These are phyloP conservation scores for Cliona cf. orientalis DNA, from an alignment of 37 sponge, comb jelly and placozoan species.

Conservation along the genomic window DNA sequence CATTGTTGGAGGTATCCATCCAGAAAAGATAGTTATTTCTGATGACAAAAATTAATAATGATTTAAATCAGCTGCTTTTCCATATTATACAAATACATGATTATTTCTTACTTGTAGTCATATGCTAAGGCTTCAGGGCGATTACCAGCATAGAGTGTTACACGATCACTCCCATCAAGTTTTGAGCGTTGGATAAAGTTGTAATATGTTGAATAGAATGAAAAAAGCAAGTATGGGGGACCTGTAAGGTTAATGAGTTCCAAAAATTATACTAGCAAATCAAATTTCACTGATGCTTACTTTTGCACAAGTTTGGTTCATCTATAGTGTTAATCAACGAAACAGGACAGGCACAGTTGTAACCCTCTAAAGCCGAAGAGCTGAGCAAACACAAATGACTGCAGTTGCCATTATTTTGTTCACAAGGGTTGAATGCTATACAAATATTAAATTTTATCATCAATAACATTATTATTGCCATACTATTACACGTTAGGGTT, in stretches of 20 bases:
- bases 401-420: constrained; percentile 46
- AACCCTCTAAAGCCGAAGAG: background rate
- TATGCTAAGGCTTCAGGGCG: constrained; percentile 10
- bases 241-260: background rate
- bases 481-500: no score
- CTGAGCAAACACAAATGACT: constrained; percentile 70
- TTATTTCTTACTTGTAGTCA: constrained; percentile 34
- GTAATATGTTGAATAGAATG: background rate
- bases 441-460: no score
- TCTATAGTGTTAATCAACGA: constrained; percentile 13
- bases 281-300: background rate
- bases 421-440: constrained; percentile 18
- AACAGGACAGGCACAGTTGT: constrained; percentile 55
- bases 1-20: constrained; percentile 5
- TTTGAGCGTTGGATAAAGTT: constrained; percentile 10
- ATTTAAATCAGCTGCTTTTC: background rate
- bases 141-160: constrained; percentile 7
- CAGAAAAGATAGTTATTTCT: background rate
- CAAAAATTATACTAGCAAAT: no score
- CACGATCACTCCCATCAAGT: constrained; percentile 17
- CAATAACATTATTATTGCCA: no score
- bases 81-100: no score
- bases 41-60: background rate
- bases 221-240: constrained; percentile 19
- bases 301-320: background rate